Evolutionary conservation across 2,113 vertebrate genomes (phyloP), one percentile per base, ranked within the genome.

Genomic region (Sturnus vulgaris): DNA sequence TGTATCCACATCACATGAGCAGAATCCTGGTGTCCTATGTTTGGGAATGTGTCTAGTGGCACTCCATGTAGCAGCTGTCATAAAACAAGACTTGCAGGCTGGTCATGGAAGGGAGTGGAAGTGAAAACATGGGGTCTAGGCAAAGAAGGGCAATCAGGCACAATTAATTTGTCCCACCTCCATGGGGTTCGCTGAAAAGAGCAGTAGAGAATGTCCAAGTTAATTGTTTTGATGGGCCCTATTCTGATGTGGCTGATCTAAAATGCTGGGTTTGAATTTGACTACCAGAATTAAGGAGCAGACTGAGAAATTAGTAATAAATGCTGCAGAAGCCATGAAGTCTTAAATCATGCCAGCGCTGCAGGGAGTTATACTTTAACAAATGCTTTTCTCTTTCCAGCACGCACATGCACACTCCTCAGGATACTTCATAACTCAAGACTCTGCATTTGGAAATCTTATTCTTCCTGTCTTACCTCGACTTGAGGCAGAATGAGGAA

Each of bases 361-460:
- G 21, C 6, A 7, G 40, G 49, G 28, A 86, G 31, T 78, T 90
- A 35, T 0, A 5, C 18, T 78, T 89, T 93, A 86, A 97, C 61
- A 70, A 82, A 49, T 90, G 20, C 80, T 84, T 93, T 84, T 85
- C 28, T 97, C 42, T 96, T 97, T 97, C 49, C 97, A 99, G 99
- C 99, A 99, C 2, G 99, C 99, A 17, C 99, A 99, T 4, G 98
- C 98, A 80, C 99, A 99, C 95, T 99, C 99, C 15, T 99, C 99
- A 25, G 99, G 99, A 94, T 99, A 99, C 97, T 99, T 99, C 98
- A 99, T 99, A 97, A 99, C 99, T 39, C 99, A 99, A 95, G 99
- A 99, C 96, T 99, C 99, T 33, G 99, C 99, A 3, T 99, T 99
- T 96, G 99, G 99, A 96, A 99, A 99, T 96, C 99, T 99, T 90